phyloP scores from a whole-genome alignment of 2,888 invertebrate species.

The Omphaloscelis lunosa region DNA sequence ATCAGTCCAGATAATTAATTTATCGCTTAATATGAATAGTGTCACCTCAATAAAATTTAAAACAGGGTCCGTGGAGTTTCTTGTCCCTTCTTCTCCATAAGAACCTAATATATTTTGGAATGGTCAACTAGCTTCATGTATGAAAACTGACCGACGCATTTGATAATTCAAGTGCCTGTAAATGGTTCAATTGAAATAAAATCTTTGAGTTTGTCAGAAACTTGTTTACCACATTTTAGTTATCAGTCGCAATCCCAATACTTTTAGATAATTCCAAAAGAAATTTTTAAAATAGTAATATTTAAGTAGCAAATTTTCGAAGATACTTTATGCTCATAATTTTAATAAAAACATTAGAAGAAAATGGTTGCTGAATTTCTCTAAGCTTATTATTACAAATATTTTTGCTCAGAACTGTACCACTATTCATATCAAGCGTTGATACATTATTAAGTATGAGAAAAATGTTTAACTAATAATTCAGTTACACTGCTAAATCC shows the following conservation, averaged over 20 bases:
- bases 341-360: not conserved
- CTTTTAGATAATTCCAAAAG: not conserved
- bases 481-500: slow-evolving; percentile 37
- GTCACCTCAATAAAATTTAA: not conserved
- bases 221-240: not conserved
- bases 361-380: not conserved
- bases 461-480: slow-evolving; percentile 14
- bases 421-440: slow-evolving; percentile 8
- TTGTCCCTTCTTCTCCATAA: no score
- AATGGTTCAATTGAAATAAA: no score
- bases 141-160: no score
- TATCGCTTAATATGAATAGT: not conserved
- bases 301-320: not conserved
- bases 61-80: no score
- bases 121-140: no score
- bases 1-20: not conserved
- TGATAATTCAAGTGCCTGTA: no score
- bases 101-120: no score
- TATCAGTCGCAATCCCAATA: not conserved
- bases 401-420: not conserved
- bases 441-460: slow-evolving; percentile 1
- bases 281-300: not conserved
- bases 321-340: not conserved
- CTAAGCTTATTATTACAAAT: not conserved
- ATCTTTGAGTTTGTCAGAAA: no score